phyloP scores from a whole-genome alignment of 2,888 invertebrate species.

The Andrena hattorfiana region DNA sequence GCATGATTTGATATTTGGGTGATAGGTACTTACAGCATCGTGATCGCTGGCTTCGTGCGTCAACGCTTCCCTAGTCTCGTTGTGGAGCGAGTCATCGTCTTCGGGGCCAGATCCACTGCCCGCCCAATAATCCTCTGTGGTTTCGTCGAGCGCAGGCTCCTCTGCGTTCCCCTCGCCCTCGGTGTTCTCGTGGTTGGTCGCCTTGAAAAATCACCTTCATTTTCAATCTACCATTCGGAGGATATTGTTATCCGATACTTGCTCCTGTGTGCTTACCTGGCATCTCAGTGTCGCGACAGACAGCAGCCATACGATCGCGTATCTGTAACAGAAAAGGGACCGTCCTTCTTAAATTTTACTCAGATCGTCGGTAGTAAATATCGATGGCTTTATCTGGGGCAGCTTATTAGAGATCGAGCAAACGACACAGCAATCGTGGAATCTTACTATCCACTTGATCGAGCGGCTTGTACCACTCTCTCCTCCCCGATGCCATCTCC shows the following conservation, averaged over 20 bases:
- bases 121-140: slow-evolving; percentile 84
- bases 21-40: slow-evolving; percentile 88
- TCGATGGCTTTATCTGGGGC: neutral
- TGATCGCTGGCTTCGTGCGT: slow-evolving; percentile 91
- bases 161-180: slow-evolving; percentile 76
- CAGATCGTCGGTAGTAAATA: neutral
- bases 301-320: slow-evolving; percentile 79
- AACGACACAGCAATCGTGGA: no score
- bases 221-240: neutral
- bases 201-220: slow-evolving; percentile 39
- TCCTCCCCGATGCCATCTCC: neutral
- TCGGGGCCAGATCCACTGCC: slow-evolving; percentile 83
- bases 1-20: neutral
- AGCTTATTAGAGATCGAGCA: no score
- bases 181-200: slow-evolving; percentile 71
- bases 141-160: slow-evolving; percentile 79
- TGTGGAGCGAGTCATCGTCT: slow-evolving; percentile 84
- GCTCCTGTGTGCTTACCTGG: slow-evolving; percentile 73
- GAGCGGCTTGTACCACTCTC: no score
- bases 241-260: neutral
- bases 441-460: no score
- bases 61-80: slow-evolving; percentile 90
- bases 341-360: neutral
- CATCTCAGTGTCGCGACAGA: slow-evolving; percentile 73
- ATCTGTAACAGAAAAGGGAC: slow-evolving; percentile 76